phyloP scores from a whole-genome alignment of 2,797 vertebrate genomes.

The Limosa lapponica region DNA sequence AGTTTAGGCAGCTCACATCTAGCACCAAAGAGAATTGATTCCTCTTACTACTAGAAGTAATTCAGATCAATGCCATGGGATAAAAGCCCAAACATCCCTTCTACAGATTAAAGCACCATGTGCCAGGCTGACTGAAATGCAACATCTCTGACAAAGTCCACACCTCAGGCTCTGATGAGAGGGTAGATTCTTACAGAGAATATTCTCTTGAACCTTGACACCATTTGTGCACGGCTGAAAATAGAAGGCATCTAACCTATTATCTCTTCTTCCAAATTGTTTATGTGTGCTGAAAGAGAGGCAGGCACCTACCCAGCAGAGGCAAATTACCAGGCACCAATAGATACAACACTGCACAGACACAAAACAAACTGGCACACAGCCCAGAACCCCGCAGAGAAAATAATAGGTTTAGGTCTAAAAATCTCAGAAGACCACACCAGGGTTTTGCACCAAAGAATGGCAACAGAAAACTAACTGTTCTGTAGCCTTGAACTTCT shows the following conservation, averaged over 20 bases:
- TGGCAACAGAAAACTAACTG: not conserved
- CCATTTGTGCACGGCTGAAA: not conserved
- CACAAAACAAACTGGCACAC: not conserved
- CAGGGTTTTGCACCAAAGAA: not conserved
- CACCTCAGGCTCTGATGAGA: not conserved
- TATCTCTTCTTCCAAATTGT: not conserved
- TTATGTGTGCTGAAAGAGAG: not conserved
- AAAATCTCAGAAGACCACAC: not conserved
- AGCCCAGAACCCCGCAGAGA: not conserved
- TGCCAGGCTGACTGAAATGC: not conserved
- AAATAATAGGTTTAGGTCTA: not conserved
- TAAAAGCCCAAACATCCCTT: conserved; percentile 3
- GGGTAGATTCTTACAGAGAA: not conserved
- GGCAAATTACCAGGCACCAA: conserved; percentile 5
- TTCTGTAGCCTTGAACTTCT: not conserved
- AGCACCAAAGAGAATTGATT: conserved; percentile 32
- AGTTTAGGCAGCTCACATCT: conserved; percentile 3
- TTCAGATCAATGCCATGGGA: not conserved
- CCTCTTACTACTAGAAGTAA: not conserved
- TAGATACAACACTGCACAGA: not conserved
- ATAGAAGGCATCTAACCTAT: not conserved
- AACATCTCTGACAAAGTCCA: not conserved
- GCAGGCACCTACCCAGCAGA: not conserved
- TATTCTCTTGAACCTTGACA: not conserved
- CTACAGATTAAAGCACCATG: not conserved